Percentiles rank a stretch among this genome's conserved stretches.
Conservation (phyloP, 2,113 vertebrate genomes). For the Ophiodon elongatus region DNA sequence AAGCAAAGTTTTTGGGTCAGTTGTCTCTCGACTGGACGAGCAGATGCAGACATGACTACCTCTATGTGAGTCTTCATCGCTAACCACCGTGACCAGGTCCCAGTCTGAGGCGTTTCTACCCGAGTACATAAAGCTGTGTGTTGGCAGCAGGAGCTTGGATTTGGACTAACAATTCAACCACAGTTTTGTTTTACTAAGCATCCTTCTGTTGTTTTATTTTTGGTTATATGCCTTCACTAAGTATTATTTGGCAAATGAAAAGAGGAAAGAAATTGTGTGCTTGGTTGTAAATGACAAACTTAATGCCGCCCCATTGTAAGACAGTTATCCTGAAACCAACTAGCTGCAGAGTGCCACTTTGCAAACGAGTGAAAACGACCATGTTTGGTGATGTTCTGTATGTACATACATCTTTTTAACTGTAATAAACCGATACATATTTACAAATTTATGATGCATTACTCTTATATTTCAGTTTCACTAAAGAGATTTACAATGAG, state of each 20-base stretch:
- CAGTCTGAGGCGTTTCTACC: slow-evolving; percentile 62
- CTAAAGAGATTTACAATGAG: neutral
- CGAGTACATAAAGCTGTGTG: slow-evolving; percentile 41
- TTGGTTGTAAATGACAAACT: slow-evolving; percentile 72
- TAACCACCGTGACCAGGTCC: slow-evolving; percentile 59
- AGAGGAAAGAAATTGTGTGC: slow-evolving; percentile 49
- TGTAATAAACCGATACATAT: slow-evolving; percentile 84
- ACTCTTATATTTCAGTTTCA: slow-evolving; percentile 7
- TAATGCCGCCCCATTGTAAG: slow-evolving; percentile 71
- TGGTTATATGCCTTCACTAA: slow-evolving; percentile 56
- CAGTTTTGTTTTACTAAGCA: slow-evolving; percentile 44
- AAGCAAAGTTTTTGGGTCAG: slow-evolving; percentile 40
- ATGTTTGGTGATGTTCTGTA: slow-evolving; percentile 79
- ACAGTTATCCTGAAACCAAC: slow-evolving; percentile 60
- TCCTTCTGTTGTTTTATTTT: slow-evolving; percentile 42
- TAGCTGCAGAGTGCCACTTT: slow-evolving; percentile 68
- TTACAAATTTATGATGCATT: slow-evolving; percentile 70
- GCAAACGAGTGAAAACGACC: slow-evolving; percentile 73
- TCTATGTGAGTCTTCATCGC: slow-evolving; percentile 67
- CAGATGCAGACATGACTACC: slow-evolving; percentile 73
- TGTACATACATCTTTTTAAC: slow-evolving; percentile 84
- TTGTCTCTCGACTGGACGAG: slow-evolving; percentile 47
- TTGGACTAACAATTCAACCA: slow-evolving; percentile 58
- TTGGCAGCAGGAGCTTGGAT: slow-evolving; percentile 45
- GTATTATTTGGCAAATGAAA: slow-evolving; percentile 58